Conservation (phyloP, 2,888 invertebrate genomes). For the Habrosyne pyritoides region DNA sequence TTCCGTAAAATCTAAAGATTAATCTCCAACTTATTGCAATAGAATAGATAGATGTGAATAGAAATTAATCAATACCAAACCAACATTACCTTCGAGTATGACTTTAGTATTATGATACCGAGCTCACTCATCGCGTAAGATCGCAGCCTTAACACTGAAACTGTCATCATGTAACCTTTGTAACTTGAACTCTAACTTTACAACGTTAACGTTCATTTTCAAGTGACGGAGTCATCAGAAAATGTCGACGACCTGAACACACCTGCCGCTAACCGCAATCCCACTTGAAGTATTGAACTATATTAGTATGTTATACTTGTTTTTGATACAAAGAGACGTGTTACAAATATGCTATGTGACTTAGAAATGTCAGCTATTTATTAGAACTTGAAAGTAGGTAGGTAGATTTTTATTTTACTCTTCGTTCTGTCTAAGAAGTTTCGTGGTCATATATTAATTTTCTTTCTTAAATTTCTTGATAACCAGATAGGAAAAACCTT, state of each 20-base stretch:
- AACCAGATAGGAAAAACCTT: too few relatives aligned
- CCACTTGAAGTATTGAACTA: conserved; percentile 52
- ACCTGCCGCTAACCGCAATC: conserved; percentile 65
- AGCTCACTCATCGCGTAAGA: conserved; percentile 32
- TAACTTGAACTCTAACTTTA: conserved; percentile 15
- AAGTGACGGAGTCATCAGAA: conserved; percentile 28
- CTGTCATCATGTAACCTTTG: conserved; percentile 6
- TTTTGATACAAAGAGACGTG: conserved; percentile 28
- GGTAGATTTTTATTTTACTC: background rate
- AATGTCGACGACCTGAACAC: conserved; percentile 68
- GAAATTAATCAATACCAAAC: background rate
- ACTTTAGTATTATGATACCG: conserved; percentile 38
- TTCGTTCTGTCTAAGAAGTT: too few relatives aligned
- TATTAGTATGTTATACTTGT: conserved; percentile 36
- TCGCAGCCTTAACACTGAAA: conserved; percentile 43
- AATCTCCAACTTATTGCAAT: too few relatives aligned
- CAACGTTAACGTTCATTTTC: conserved; percentile 22
- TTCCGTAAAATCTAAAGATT: too few relatives aligned
- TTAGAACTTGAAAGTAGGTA: background rate
- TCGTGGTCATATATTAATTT: too few relatives aligned
- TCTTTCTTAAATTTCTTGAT: too few relatives aligned
- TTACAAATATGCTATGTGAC: conserved; percentile 23
- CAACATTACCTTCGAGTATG: background rate
- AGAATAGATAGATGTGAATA: background rate
- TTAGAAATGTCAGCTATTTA: conserved; percentile 5